A percentile compares a stretch with the other conserved stretches of the same genome.
These are phyloP conservation scores for Cyrtodaria siliqua DNA, from an alignment of 2,888 invertebrate species.

Conservation along the genomic window DNA sequence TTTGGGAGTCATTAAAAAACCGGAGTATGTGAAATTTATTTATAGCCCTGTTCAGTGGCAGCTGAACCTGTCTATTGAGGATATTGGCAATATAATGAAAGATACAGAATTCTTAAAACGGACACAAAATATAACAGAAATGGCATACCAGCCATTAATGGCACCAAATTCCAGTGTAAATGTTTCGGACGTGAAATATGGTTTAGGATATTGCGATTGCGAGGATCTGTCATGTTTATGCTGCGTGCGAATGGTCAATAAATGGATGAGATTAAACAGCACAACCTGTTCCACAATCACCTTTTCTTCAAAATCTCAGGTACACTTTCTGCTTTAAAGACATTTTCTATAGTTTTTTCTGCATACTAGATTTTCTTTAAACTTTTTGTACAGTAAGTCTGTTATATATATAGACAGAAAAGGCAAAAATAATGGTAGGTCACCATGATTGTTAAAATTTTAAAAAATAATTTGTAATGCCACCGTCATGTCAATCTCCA, in stretches of 20 bases:
- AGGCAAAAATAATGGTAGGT: no score
- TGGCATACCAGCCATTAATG: slow-evolving; percentile 58
- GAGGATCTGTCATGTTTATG: slow-evolving; percentile 77
- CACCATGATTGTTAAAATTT: no score
- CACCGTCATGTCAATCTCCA: no score
- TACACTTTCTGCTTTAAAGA: no score
- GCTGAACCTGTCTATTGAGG: slow-evolving; percentile 75
- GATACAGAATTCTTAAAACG: slow-evolving; percentile 78
- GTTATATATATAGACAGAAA: no score
- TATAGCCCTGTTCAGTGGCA: slow-evolving; percentile 72
- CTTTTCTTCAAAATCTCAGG: slow-evolving; percentile 80
- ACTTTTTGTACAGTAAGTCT: no score
- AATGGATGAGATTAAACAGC: slow-evolving; percentile 73
- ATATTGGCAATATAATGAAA: slow-evolving; percentile 79
- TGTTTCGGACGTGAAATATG: slow-evolving; percentile 49
- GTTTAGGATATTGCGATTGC: slow-evolving; percentile 79
- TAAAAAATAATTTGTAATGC: no score
- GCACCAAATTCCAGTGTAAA: slow-evolving; percentile 36
- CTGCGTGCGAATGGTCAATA: slow-evolving; percentile 75
- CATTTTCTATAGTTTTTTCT: no score
- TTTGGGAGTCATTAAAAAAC: slow-evolving; percentile 74
- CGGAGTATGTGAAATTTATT: slow-evolving; percentile 65
- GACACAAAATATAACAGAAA: slow-evolving; percentile 67
- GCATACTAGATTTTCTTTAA: no score
- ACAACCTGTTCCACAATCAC: slow-evolving; percentile 79